Evolutionary conservation across 2,113 vertebrate genomes (phyloP).

Genomic region (Carassius gibelio): DNA sequence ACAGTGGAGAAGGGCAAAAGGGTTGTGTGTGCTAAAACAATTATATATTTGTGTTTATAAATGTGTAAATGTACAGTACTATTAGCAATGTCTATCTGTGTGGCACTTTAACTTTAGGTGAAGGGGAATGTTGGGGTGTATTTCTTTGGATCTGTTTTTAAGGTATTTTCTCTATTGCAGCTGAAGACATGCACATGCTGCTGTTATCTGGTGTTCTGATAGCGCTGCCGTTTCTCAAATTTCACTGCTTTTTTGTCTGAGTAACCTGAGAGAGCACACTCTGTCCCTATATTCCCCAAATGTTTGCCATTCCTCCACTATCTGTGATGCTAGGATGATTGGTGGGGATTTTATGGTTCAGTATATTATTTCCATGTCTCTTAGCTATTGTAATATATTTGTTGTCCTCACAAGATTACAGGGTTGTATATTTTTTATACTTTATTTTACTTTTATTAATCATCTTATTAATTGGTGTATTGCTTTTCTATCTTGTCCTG

Average conservation of each 20-base stretch:
- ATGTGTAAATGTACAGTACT: not conserved
- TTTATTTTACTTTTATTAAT: not conserved
- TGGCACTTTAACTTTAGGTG: not conserved
- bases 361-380: not conserved
- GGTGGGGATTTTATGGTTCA: not conserved
- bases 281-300: not conserved
- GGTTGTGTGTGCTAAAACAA: not conserved
- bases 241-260: not conserved
- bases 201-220: not conserved
- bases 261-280: constrained; percentile 7
- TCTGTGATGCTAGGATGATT: not conserved
- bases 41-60: not conserved
- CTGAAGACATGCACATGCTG: not conserved
- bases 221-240: not conserved
- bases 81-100: not conserved
- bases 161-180: not conserved
- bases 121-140: not conserved
- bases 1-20: constrained; percentile 13
- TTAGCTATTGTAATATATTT: not conserved
- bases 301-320: not conserved
- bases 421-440: not conserved
- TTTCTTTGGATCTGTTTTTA: not conserved
- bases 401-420: not conserved
- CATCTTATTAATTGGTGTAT: not conserved
- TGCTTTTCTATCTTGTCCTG: not conserved